These are phyloP conservation scores for Eremophila alpestris DNA, from an alignment of 2,797 vertebrate genomes.

Conservation along the genomic window DNA sequence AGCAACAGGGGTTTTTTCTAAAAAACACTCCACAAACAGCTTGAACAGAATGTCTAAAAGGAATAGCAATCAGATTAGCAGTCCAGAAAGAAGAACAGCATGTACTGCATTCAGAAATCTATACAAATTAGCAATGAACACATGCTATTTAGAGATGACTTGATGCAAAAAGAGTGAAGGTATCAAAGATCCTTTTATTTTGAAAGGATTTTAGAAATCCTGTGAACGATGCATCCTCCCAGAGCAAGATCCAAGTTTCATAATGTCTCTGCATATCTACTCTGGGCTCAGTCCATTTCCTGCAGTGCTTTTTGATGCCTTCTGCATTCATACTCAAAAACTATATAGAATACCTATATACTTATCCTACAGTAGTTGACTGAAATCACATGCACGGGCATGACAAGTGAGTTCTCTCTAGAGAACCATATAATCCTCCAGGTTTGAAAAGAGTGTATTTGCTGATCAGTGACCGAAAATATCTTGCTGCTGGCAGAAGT, in stretches of 20 bases:
- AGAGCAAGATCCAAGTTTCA: background rate
- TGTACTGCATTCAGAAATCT: background rate
- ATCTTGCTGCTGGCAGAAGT: background rate
- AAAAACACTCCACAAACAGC: background rate
- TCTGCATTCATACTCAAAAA: background rate
- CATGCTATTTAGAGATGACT: background rate
- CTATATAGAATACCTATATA: background rate
- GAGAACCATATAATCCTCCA: accelerated
- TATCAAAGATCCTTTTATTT: background rate
- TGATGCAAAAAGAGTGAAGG: background rate
- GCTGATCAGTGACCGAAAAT: background rate
- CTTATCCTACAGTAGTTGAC: background rate
- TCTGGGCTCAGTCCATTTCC: background rate
- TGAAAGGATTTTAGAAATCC: background rate
- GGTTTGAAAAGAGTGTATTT: background rate
- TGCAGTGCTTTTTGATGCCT: background rate
- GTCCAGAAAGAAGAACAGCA: background rate
- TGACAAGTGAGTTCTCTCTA: background rate
- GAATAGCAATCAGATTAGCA: background rate
- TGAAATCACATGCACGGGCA: background rate
- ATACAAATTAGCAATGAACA: background rate
- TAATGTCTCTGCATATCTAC: background rate
- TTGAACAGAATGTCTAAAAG: background rate
- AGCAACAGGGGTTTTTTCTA: background rate
- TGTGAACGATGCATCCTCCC: background rate